Percentiles rank a stretch among this genome's conserved stretches.
phyloP scores from a whole-genome alignment of 2,888 invertebrate species.

The Sympetrum striolatum region DNA sequence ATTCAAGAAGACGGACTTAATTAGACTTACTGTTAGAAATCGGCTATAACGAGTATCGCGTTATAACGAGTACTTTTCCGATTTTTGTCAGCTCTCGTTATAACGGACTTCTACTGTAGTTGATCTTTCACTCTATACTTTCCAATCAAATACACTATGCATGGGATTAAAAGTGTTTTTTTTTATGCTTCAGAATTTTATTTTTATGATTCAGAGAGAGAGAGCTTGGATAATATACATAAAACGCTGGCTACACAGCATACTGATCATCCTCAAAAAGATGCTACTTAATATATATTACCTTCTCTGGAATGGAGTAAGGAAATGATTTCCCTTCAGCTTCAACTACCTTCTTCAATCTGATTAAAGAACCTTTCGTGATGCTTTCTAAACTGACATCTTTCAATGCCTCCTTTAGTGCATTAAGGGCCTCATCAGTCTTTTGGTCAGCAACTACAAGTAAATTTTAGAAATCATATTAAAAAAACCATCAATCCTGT shows the following conservation, averaged over 20 bases:
- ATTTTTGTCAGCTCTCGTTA: no score
- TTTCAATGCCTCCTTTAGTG: constrained; percentile 62
- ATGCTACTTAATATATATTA: not conserved
- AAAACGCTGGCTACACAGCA: not conserved
- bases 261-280: not conserved
- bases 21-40: no score
- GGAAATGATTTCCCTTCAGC: constrained; percentile 67
- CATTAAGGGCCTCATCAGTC: constrained; percentile 60
- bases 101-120: no score
- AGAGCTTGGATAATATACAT: not conserved
- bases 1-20: no score
- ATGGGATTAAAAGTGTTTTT: not conserved
- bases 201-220: not conserved
- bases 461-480: constrained; percentile 50
- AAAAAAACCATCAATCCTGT: no score
- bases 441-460: constrained; percentile 59
- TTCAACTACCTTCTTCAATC: constrained; percentile 65
- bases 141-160: not conserved
- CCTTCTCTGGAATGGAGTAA: constrained; percentile 61
- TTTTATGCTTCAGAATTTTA: no score
- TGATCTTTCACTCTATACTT: no score
- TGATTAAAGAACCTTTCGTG: constrained; percentile 66
- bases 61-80: no score
- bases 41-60: no score
- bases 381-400: constrained; percentile 65